Evolutionary conservation across 2,113 vertebrate species (phyloP), one percentile per base, ranked within the genome.

Genomic region (Ctenodactylus gundi): DNA sequence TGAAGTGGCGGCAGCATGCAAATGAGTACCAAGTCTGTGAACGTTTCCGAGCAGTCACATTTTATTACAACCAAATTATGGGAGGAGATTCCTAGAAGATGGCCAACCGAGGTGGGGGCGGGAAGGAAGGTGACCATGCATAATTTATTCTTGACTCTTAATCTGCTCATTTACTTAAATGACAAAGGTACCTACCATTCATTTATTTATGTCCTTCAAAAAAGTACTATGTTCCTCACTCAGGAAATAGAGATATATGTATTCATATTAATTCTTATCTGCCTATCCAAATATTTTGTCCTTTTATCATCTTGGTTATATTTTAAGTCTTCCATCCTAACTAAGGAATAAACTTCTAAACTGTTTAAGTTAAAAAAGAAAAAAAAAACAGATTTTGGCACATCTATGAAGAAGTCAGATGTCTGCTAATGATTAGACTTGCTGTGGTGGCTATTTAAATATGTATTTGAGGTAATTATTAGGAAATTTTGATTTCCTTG

Each of bases 21-120:
- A 98, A 98, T 98, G 98, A 98, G 96, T 96, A 97, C 96, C 97
- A 97, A 96, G 95, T 97, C 97, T 73, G 20, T 97, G 98, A 98
- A 98, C 97, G 97, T 97, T 98, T 97, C 97, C 97, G 65, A 97
- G 97, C 98, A 98, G 98, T 98, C 98, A 98, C 98, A 97, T 98
- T 98, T 98, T 97, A 98, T 98, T 98, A 98, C 96, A 90, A 83
- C 92, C 92, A 20, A 96, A 96, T 98, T 97, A 97, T 91, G 95
- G 98, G 95, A 95, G 95, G 95, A 27, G 58, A 97, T 97, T 98
- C 97, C 97, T 93, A 96, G 96, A 97, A 98, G 96, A 97, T 96
- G 95, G 96, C 95, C 93, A 95, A 88, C 60, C 77, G 11, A 55
- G 67, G 77, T 93, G 90, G 51, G 67, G 70, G 3, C 55, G 83